These are phyloP conservation scores for Cardiocondyla obscurior DNA, from an alignment of 1,140 invertebrate species.

Conservation along the genomic window DNA sequence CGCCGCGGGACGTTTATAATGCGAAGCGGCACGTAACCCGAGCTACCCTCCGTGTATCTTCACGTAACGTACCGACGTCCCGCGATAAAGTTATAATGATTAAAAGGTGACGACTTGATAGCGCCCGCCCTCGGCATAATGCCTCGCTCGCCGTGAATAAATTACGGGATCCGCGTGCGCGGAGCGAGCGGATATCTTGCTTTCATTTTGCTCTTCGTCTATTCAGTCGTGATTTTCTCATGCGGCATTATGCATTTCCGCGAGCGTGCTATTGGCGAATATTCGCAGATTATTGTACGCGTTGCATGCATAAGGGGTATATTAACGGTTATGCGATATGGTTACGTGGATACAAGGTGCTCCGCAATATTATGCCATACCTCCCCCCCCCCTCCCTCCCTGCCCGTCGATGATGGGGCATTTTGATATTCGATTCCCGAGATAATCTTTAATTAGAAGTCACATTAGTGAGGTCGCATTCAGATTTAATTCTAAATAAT, in stretches of 20 bases:
- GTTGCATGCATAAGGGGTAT: not conserved
- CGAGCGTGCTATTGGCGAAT: conserved; percentile 18
- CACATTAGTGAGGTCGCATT: not conserved
- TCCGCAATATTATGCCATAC: not conserved
- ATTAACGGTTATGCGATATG: conserved; percentile 16
- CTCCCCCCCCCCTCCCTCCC: no score
- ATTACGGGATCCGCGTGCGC: conserved; percentile 21
- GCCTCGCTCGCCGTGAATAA: conserved; percentile 17
- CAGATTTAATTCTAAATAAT: not conserved
- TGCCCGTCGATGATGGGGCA: not conserved
- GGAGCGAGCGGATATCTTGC: no score
- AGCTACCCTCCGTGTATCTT: conserved; percentile 46
- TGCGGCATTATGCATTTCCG: not conserved
- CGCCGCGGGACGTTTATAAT: conserved; percentile 64
- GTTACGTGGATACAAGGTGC: conserved; percentile 7
- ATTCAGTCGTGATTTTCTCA: not conserved
- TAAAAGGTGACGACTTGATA: conserved; percentile 64
- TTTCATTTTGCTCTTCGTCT: not conserved
- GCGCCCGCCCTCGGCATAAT: conserved; percentile 3
- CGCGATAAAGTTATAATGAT: conserved; percentile 56
- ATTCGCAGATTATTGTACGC: conserved; percentile 2
- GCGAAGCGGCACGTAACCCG: conserved; percentile 53
- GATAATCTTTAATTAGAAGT: not conserved
- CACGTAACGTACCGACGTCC: not conserved
- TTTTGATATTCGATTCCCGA: not conserved